Evolutionary conservation across 2,113 vertebrate species (phyloP).

Genomic region (Solea solea): DNA sequence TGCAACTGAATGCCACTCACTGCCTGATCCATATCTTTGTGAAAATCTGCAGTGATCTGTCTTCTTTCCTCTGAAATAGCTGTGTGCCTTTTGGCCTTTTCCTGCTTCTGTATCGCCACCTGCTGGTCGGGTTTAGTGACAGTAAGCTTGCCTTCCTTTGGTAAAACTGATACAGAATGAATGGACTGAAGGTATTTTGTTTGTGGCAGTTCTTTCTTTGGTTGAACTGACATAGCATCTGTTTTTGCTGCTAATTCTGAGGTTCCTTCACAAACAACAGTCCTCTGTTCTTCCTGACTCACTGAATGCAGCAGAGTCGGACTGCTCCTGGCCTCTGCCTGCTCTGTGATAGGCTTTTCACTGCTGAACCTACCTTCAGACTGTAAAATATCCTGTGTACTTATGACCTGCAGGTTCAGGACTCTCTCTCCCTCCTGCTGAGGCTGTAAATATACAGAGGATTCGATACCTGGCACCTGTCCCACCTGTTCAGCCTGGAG

Average conservation of each 20-base stretch:
- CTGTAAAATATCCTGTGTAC: slow-evolving; percentile 70
- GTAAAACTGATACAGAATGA: slow-evolving; percentile 63
- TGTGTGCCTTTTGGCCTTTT: slow-evolving; percentile 69
- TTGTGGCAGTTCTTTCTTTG: slow-evolving; percentile 65
- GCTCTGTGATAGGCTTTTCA: slow-evolving; percentile 57
- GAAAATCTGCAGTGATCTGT: slow-evolving; percentile 65
- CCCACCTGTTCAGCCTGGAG: slow-evolving; percentile 68
- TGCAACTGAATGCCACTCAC: slow-evolving; percentile 49
- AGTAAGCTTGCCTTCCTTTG: slow-evolving; percentile 78
- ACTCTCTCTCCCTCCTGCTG: slow-evolving; percentile 63
- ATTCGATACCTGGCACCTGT: slow-evolving; percentile 52
- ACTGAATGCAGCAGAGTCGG: slow-evolving; percentile 63
- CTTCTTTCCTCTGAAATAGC: slow-evolving; percentile 74
- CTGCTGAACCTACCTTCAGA: slow-evolving; percentile 72
- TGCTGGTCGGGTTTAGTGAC: slow-evolving; percentile 68
- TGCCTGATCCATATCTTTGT: slow-evolving; percentile 66
- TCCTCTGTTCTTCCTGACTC: slow-evolving; percentile 72
- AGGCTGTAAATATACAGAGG: slow-evolving; percentile 44
- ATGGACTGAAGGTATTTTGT: slow-evolving; percentile 74
- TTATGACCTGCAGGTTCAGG: slow-evolving; percentile 75
- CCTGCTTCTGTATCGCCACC: slow-evolving; percentile 69
- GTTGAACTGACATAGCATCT: slow-evolving; percentile 40
- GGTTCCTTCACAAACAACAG: slow-evolving; percentile 63
- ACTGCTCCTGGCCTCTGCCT: slow-evolving; percentile 61
- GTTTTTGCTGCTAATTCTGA: slow-evolving; percentile 53